Conservation (phyloP, 2,888 invertebrate species). For the Glaucopsyche alexis region DNA sequence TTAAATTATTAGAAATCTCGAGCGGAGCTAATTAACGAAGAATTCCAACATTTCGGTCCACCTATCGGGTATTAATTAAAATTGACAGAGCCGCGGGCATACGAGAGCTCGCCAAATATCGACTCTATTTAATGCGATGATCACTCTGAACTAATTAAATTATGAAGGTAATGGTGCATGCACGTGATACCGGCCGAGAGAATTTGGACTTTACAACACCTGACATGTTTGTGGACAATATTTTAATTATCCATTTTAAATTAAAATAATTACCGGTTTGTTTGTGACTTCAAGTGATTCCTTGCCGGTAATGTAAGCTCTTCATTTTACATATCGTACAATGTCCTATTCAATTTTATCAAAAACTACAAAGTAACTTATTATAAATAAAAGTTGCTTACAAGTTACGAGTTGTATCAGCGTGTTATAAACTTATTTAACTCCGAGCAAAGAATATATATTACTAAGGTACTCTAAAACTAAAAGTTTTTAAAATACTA, state of each 20-base stretch:
- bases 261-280: background rate
- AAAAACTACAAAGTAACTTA: background rate
- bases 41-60: slow-evolving; percentile 78
- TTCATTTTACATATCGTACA: background rate
- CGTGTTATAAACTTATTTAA: no score
- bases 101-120: slow-evolving; percentile 73
- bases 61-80: slow-evolving; percentile 78
- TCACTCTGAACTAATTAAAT: slow-evolving; percentile 80
- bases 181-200: slow-evolving; percentile 60
- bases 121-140: slow-evolving; percentile 76
- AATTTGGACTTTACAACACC: slow-evolving; percentile 35
- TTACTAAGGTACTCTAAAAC: no score
- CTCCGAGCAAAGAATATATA: no score
- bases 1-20: slow-evolving; percentile 80
- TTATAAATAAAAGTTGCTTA: background rate
- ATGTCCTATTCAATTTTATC: background rate
- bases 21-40: slow-evolving; percentile 76
- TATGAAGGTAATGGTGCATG: slow-evolving; percentile 77
- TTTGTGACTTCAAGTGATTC: background rate
- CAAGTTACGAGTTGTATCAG: no score
- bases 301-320: background rate
- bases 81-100: slow-evolving; percentile 75
- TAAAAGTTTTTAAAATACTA: no score
- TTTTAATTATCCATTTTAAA: slow-evolving; percentile 24
- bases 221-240: slow-evolving; percentile 17